These are phyloP conservation scores for Iselma pallidipennis DNA, from an alignment of 2,888 invertebrate genomes.

Conservation along the genomic window DNA sequence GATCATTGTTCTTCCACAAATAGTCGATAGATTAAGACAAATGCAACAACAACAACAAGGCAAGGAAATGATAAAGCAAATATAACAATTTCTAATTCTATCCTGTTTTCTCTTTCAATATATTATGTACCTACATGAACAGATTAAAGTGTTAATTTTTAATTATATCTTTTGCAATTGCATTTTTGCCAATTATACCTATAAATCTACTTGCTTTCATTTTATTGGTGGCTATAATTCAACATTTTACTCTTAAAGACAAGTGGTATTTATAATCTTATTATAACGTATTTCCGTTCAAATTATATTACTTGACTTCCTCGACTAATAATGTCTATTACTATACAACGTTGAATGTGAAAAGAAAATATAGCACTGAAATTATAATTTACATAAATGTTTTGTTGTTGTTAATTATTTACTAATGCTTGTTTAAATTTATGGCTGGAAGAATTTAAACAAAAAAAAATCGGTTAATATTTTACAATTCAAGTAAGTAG, in stretches of 20 bases:
- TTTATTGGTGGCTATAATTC: too few relatives aligned
- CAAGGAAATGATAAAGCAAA: too few relatives aligned
- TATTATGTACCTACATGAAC: too few relatives aligned
- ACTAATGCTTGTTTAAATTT: too few relatives aligned
- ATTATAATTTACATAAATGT: background rate
- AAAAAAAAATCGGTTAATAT: background rate
- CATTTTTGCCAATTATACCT: background rate
- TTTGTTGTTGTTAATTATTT: background rate
- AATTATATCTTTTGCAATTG: background rate
- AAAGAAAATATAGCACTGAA: background rate
- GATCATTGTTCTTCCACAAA: too few relatives aligned
- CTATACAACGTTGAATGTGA: background rate
- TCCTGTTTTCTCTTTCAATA: too few relatives aligned
- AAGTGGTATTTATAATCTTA: background rate
- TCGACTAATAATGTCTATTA: too few relatives aligned
- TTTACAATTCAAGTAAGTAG: background rate
- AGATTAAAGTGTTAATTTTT: background rate
- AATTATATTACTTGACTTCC: background rate
- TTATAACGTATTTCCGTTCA: background rate
- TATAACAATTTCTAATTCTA: too few relatives aligned
- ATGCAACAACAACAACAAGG: too few relatives aligned
- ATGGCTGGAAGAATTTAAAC: too few relatives aligned
- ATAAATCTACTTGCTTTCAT: background rate
- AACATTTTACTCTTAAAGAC: too few relatives aligned
- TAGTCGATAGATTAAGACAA: too few relatives aligned